Percentiles rank a stretch among this genome's conserved stretches.
phyloP scores from a whole-genome alignment of 2,888 invertebrate genomes.

The Muscina levida region DNA sequence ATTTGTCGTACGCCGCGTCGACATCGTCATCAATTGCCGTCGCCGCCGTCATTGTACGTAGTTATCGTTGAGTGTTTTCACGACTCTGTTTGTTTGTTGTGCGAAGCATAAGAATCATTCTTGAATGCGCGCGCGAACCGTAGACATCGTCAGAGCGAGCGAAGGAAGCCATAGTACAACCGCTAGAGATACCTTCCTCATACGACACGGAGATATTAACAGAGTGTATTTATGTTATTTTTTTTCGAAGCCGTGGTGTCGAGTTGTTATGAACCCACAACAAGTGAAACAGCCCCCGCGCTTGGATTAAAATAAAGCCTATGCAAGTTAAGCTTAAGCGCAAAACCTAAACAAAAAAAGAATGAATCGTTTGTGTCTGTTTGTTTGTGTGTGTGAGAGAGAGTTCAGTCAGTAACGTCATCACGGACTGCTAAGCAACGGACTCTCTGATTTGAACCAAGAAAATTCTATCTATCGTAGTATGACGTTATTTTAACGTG shows the following conservation, averaged over 20 bases:
- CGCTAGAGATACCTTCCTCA: constrained; percentile 1
- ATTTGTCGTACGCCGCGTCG: not conserved
- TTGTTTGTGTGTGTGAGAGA: no score
- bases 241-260: no score
- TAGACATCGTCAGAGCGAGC: constrained; percentile 70
- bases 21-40: not conserved
- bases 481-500: constrained; percentile 9
- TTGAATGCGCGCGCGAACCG: constrained; percentile 79
- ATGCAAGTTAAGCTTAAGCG: no score
- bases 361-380: no score
- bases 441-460: not conserved
- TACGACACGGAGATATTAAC: constrained; percentile 1
- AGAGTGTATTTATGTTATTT: not conserved
- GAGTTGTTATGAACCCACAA: no score
- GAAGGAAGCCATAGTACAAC: not conserved
- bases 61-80: not conserved
- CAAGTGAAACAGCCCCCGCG: no score
- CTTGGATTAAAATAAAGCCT: no score
- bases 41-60: constrained; percentile 10
- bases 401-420: constrained; percentile 10
- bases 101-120: constrained; percentile 76
- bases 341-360: no score
- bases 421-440: not conserved
- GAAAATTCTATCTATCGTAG: not conserved
- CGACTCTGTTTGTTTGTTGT: constrained; percentile 37